Base-by-base conservation (phyloP, 2,797 vertebrate species). In the Peromyscus aztecus region DNA sequence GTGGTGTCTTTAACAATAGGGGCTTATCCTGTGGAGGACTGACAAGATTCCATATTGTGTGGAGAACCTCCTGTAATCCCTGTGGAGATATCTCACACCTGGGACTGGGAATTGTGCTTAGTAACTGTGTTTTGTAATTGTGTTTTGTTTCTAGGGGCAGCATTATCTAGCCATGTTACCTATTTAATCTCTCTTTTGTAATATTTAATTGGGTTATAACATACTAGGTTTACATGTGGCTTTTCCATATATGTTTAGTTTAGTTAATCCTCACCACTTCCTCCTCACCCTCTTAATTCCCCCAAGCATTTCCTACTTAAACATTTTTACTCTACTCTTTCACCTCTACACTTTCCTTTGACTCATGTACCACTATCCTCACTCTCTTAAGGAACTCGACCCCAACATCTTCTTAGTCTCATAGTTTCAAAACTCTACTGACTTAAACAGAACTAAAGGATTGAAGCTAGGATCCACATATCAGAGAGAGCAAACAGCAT, bases 201-300 rank as follows among this genome's bases (percentile, higher is more conserved):
- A 5, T 29, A 0, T 31, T 83, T 84, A 65, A 46, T 85, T 14
- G 19, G 43, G 19, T 67, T 49, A 34, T 0, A n/a, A 23, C 10
- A 65, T 0, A 11, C 27, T 46, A 84, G 40, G 43, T 67, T 85
- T 67, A 23, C 9, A 46, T 29, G 67, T n/a, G 63, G 31, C 63
- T 85, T n/a, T 49, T n/a, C 40, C 31, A 85, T 23, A 52, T n/a
- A n/a, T 6, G 6, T 8, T 46, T 65, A 65, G 29, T 31, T 63
- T 84, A 40, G 3, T 31, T 65, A 84, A 31, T 65, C 10, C 59
- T 65, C 5, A 21, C 11, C 43, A 85, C 17, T 67, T 43, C 61
- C 31, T 49, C 0, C 0, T 4, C 11, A 23, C 34, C 0, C 3
- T 13, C 19, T 16, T 49, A 2, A 67, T 49, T 49, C 19, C 17